Base-by-base conservation (phyloP, 1,140 invertebrate species). In the Meloidogyne chitwoodi region DNA sequence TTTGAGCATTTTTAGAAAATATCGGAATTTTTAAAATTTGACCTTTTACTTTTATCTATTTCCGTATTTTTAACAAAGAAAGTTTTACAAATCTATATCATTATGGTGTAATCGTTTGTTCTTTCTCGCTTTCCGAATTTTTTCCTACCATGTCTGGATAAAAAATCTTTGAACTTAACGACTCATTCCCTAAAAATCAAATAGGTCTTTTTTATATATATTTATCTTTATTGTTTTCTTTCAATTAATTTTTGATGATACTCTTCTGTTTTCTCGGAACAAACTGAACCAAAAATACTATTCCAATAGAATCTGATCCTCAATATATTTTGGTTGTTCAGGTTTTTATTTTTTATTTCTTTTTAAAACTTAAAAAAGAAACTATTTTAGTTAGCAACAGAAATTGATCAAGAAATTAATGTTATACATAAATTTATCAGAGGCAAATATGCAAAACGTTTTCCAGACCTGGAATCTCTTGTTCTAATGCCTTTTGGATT, bases 401-500 rank as follows among this genome's bases (percentile, higher is more conserved):
- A 86, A 38, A 87, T 86, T 63, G 85, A 86, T 69, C 81, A 82
- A 64, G 85, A 86, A 76, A 77, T 86, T 11, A 74, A 88, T 83
- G 89, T 91, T 48, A 94, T 99, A 85, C 95, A 99, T 89, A 94
- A 98, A 90, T 99, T 96, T 90, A 92, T 93, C 4, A 91, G 93
- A 83, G 95, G 98, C 82, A 95, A 96, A 88, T 99, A 99, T 89
- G 93, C 94, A 62, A 98, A 98, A 89, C 89, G 96, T 67, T 99
- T 99, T 90, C 97, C 97, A 1, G 97, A 99, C 88, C 88, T 99
- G 27, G 96, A 99, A 82, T 97, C 95, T 0, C 88, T 99, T 8
- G 95, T 99, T 62, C 76, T 44, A 6, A 77, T 77, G 76, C 76
- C 76, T 10, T n/a, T 78, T 89, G 68, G 96, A 99, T 87, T 99